These are phyloP conservation scores for Porites evermanni DNA, from an alignment of 92 coral and sea anemone genomes.

Conservation along the genomic window DNA sequence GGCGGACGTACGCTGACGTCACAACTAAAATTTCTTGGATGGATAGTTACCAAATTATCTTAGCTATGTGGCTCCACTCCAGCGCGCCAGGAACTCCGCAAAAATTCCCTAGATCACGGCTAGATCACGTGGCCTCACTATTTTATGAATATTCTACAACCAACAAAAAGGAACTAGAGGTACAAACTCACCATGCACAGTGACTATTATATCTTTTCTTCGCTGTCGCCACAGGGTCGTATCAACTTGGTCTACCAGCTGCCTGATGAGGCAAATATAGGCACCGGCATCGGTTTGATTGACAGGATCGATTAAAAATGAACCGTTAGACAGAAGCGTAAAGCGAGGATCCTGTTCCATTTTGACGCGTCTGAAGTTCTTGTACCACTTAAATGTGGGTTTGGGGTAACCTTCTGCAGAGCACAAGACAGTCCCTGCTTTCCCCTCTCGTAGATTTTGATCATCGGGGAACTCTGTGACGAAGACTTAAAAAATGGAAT, in stretches of 20 bases:
- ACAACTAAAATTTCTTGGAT: no score
- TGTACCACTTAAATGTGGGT: slow-evolving; percentile 81
- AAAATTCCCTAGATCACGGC: no score
- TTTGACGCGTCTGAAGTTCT: slow-evolving; percentile 23
- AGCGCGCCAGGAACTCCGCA: no score
- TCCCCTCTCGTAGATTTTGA: slow-evolving; percentile 61
- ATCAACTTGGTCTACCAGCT: slow-evolving; percentile 50
- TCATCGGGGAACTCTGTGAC: slow-evolving; percentile 67
- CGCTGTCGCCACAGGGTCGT: slow-evolving; percentile 71
- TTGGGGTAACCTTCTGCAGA: slow-evolving; percentile 75
- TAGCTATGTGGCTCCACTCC: no score
- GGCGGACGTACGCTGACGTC: no score
- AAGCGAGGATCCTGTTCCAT: slow-evolving; percentile 44
- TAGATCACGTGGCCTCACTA: no score
- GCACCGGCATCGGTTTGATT: slow-evolving; percentile 62
- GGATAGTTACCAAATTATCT: no score
- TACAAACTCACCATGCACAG: slow-evolving; percentile 68
- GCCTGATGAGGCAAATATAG: slow-evolving; percentile 79
- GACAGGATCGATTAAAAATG: slow-evolving; percentile 60
- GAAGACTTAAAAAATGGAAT: slow-evolving; percentile 44
- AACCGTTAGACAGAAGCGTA: slow-evolving; percentile 68
- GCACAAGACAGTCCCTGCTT: slow-evolving; percentile 56
- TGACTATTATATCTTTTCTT: slow-evolving; percentile 56
- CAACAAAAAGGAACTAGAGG: no score
- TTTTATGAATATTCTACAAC: no score